These are phyloP conservation scores for Gastrophysa polygoni DNA, from an alignment of 2,888 invertebrate species.

Conservation along the genomic window DNA sequence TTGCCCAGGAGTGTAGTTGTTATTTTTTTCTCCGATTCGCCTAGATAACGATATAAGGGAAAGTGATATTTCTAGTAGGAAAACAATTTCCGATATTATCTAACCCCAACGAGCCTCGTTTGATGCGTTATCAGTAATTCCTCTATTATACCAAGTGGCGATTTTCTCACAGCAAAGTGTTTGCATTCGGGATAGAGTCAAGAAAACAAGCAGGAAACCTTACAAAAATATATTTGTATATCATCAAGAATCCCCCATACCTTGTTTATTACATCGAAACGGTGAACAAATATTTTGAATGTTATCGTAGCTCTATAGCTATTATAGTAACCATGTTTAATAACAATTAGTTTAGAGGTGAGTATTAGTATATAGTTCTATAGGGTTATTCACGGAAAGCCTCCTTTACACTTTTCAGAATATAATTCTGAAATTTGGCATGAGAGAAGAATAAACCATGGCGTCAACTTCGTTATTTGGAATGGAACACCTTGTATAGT, in stretches of 20 bases:
- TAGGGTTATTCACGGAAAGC: too few species aligned
- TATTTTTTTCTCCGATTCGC: too few species aligned
- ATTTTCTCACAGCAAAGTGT: constrained; percentile 32
- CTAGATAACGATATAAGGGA: background rate
- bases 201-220: constrained; percentile 37
- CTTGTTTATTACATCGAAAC: constrained; percentile 17
- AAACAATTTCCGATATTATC: background rate
- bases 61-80: background rate
- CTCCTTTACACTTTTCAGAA: too few species aligned
- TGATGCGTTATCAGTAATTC: constrained; percentile 15
- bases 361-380: too few species aligned
- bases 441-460: too few species aligned
- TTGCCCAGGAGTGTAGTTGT: too few species aligned
- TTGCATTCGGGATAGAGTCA: constrained; percentile 33
- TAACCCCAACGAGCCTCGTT: background rate
- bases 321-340: constrained; percentile 8
- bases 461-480: too few species aligned
- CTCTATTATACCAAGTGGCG: constrained; percentile 37
- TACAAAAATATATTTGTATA: constrained; percentile 45
- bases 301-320: constrained; percentile 11
- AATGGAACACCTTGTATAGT: too few species aligned
- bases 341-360: background rate
- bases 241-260: constrained; percentile 27
- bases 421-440: too few species aligned
- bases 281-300: constrained; percentile 24